Evolutionary conservation across 2,888 invertebrate species (phyloP).

Genomic region (Nymphalis polychloros): DNA sequence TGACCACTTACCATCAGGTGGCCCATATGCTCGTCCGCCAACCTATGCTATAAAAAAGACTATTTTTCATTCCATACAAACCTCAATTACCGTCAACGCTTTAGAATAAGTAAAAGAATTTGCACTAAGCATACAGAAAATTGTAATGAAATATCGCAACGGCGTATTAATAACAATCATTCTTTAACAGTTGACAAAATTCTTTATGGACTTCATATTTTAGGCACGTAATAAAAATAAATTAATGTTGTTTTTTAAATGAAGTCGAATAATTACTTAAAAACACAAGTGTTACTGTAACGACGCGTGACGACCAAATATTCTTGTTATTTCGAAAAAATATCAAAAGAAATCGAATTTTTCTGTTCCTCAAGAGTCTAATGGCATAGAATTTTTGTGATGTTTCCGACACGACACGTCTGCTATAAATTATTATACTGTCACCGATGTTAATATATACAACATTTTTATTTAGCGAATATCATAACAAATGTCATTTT

Average conservation of each 20-base stretch:
- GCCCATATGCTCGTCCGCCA: too few species aligned
- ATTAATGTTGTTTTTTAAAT: background rate
- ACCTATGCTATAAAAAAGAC: too few species aligned
- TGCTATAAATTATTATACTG: background rate
- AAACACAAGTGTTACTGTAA: conserved; percentile 6
- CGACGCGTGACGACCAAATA: conserved; percentile 5
- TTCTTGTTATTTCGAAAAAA: background rate
- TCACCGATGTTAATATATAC: background rate
- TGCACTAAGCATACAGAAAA: too few species aligned
- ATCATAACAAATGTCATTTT: background rate
- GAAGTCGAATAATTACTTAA: background rate
- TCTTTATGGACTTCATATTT: background rate
- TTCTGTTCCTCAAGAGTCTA: background rate
- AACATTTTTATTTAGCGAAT: background rate
- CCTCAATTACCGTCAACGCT: too few species aligned
- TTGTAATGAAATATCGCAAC: too few species aligned
- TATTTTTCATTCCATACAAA: too few species aligned
- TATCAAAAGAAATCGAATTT: conserved; percentile 9
- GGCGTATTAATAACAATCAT: too few species aligned
- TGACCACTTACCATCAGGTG: too few species aligned
- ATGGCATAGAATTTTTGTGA: background rate
- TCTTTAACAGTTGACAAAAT: too few species aligned
- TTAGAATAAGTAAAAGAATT: too few species aligned
- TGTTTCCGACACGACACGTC: conserved; percentile 11
- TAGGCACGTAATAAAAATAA: background rate